Base-by-base conservation (phyloP, 2,113 vertebrate species). In the Oreochromis niloticus region DNA sequence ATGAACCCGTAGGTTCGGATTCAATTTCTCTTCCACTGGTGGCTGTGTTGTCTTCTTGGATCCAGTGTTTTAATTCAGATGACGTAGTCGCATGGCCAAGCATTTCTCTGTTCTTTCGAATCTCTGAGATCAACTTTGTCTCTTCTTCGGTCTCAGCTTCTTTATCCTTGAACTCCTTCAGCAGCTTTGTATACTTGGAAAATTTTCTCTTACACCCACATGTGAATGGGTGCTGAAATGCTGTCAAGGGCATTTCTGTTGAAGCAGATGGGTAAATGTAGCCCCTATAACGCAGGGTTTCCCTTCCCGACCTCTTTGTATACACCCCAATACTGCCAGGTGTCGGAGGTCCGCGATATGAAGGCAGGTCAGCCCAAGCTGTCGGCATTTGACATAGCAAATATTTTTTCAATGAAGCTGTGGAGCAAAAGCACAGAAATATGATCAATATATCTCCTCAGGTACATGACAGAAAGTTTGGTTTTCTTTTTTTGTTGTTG, bases 121-220 rank as follows among this genome's bases (percentile, higher is more conserved):
- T 10, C 68, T 73, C 66, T 73, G 22, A 17, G 13, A 73, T 46
- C 7, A 46, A 46, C 5, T 73, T 46, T 27, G 66, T 27, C 39
- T 46, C 7, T 14, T 46, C 41, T 73, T 46, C 22, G 5, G 39
- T 1, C 1, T 71, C 36, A 2, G 36, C 1, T 3, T 54, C 48
- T 54, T 88, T 48, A 13, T 32, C 39, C 16, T 12, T 17, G 1
- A 88, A 39, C 17, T 54, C 68, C 41, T 82, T n/a, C n/a, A 2
- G 14, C 9, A 87, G 78, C 11, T 1, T 19, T 11, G 3, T 3
- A 22, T 34, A 22, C 0, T 32, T 84, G 13, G 2, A 0, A 30
- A 8, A 1, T 4, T 9, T 6, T 12, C n/a, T 17, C 4, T 30
- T 2, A 7, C 1, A 3, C 39, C 4, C 24, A 9, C 4, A 1